Evolutionary conservation across 2,797 vertebrate genomes (phyloP), one percentile per base, ranked within the genome.

Genomic region (Sphenopsis melanotis): DNA sequence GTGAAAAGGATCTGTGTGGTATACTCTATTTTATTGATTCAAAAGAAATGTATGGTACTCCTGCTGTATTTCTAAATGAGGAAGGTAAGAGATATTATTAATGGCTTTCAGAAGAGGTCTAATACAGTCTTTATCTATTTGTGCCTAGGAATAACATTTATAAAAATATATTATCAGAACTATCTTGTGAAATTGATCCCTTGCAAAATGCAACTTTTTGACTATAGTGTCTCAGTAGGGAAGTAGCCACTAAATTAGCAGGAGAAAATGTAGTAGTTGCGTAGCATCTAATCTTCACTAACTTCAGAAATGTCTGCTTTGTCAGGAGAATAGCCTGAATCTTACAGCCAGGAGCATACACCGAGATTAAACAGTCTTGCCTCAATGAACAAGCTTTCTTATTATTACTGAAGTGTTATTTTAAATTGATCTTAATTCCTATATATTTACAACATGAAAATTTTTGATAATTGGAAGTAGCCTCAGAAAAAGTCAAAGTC

Each of bases 21-120:
- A 98, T 99, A 96, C 93, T 99, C 87, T 99, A 99, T 97, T 99
- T 99, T 71, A 92, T 99, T 57, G 97, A 98, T 93, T 80, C 92
- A 7, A 97, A 97, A 68, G 98, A 97, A 86, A 96, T 93, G 87
- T 99, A 98, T 19, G 96, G 96, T 91, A 98, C 98, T 8, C 97
- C 99, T 60, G 97, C 99, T 94, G 83, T 99, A 49, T 98, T 98
- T 96, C 98, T 99, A 41, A 98, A 97, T 46, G 93, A 98, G 85
- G 96, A 98, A 98, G 99, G 99, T 99, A 97, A 98, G 98, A 83
- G 53, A 96, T 96, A 37, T 34, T 50, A 56, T 71, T 72, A 21
- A 72, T 11, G 12, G 34, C 60, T 44, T 93, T 94, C 70, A 83
- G 57, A 68, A 57, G 59, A 50, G 16, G 1, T 39, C 34, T 72